phyloP scores from a whole-genome alignment of 2,888 invertebrate genomes.

The Scelioninae gen. 1 region DNA sequence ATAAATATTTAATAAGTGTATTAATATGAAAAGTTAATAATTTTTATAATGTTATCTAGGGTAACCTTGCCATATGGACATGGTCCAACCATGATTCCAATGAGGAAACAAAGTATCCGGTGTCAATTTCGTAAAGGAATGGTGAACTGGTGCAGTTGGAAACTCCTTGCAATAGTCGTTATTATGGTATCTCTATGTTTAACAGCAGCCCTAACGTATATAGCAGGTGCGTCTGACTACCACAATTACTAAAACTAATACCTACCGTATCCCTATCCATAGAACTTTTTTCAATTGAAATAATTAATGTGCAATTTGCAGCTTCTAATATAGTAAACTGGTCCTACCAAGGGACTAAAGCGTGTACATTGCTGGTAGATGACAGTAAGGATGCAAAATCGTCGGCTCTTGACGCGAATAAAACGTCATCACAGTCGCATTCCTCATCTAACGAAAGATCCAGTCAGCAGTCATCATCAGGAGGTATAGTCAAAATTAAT shows the following conservation, averaged over 20 bases:
- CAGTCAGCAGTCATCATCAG: slow-evolving; percentile 80
- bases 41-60: slow-evolving; percentile 76
- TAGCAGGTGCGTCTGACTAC: slow-evolving; percentile 89
- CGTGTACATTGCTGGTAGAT: slow-evolving; percentile 93
- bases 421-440: slow-evolving; percentile 86
- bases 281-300: slow-evolving; percentile 18
- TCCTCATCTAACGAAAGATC: slow-evolving; percentile 87
- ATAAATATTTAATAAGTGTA: too few species aligned
- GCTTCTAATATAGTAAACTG: slow-evolving; percentile 93
- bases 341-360: slow-evolving; percentile 93
- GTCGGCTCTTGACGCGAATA: slow-evolving; percentile 89
- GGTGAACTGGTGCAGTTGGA: slow-evolving; percentile 94
- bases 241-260: slow-evolving; percentile 25
- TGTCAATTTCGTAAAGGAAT: slow-evolving; percentile 95
- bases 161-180: slow-evolving; percentile 94
- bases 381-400: slow-evolving; percentile 90
- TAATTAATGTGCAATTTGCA: slow-evolving; percentile 82
- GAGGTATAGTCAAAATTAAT: slow-evolving; percentile 84
- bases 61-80: slow-evolving; percentile 83
- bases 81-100: slow-evolving; percentile 83
- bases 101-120: slow-evolving; percentile 86
- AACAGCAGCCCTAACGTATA: slow-evolving; percentile 92
- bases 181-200: slow-evolving; percentile 93
- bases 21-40: too few species aligned
- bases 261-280: neutral